Conservation (phyloP, 1,140 invertebrate species). For the Drosophila sproati region DNA sequence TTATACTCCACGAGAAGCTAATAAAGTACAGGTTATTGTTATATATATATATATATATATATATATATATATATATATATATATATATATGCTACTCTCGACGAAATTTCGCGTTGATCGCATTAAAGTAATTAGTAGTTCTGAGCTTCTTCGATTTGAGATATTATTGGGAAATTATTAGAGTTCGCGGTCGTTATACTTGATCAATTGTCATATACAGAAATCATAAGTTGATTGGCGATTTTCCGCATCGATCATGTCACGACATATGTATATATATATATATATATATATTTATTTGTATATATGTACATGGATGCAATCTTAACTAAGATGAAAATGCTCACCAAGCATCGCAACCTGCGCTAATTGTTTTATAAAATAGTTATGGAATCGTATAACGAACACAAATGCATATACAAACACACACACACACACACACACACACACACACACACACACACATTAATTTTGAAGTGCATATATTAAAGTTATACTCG, state of each 20-base stretch:
- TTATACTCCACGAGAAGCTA: no score
- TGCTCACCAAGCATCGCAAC: constrained; percentile 39
- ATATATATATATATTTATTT: not conserved
- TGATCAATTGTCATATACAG: constrained; percentile 29
- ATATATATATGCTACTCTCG: not conserved
- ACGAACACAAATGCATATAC: constrained; percentile 13
- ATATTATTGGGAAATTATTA: constrained; percentile 8
- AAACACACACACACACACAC: constrained; percentile 11
- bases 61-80: no score
- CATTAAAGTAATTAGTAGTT: not conserved
- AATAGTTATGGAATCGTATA: constrained; percentile 36
- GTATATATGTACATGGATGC: constrained; percentile 23
- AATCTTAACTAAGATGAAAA: constrained; percentile 51
- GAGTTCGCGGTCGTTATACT: constrained; percentile 8
- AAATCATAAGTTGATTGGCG: constrained; percentile 32
- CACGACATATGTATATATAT: constrained; percentile 23
- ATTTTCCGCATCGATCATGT: constrained; percentile 47
- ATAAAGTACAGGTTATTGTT: no score
- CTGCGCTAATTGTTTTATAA: constrained; percentile 47
- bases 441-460: constrained; percentile 18
- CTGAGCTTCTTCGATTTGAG: not conserved
- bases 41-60: no score
- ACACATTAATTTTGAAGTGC: constrained; percentile 11
- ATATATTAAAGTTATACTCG: constrained; percentile 44
- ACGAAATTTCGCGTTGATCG: not conserved